These are phyloP conservation scores for Lucinisca nassula DNA, from an alignment of 2,888 invertebrate species.

Conservation along the genomic window DNA sequence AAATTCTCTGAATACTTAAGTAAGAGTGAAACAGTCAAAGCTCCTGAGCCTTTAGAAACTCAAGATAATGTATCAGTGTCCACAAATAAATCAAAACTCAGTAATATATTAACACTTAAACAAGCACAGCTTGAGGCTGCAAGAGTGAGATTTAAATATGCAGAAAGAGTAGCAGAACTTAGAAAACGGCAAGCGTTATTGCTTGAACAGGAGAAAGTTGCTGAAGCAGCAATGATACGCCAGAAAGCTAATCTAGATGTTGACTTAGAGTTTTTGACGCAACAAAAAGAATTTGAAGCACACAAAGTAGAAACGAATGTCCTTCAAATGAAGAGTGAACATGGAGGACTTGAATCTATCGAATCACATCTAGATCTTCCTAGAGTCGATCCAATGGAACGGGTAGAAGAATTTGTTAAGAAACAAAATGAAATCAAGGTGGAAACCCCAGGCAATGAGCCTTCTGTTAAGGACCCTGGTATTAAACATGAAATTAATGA, in stretches of 20 bases:
- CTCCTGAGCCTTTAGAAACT: too few species aligned
- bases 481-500: neutral
- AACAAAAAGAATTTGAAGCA: conserved; percentile 3
- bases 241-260: neutral
- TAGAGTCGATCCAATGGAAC: neutral
- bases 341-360: neutral
- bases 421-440: neutral
- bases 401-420: neutral
- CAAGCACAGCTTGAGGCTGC: neutral
- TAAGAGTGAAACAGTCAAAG: too few species aligned
- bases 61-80: too few species aligned
- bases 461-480: neutral
- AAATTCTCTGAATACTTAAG: too few species aligned
- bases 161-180: conserved; percentile 1
- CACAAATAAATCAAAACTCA: neutral
- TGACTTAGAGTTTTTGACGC: neutral
- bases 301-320: neutral
- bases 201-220: neutral
- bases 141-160: neutral
- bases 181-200: conserved; percentile 2
- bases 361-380: neutral
- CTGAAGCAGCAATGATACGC: neutral
- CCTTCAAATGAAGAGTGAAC: neutral
- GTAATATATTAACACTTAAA: neutral
- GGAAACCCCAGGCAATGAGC: neutral